Percentiles rank a stretch among this genome's conserved stretches.
phyloP scores from a whole-genome alignment of 2,888 invertebrate genomes.

The Drosophila mercatorum region DNA sequence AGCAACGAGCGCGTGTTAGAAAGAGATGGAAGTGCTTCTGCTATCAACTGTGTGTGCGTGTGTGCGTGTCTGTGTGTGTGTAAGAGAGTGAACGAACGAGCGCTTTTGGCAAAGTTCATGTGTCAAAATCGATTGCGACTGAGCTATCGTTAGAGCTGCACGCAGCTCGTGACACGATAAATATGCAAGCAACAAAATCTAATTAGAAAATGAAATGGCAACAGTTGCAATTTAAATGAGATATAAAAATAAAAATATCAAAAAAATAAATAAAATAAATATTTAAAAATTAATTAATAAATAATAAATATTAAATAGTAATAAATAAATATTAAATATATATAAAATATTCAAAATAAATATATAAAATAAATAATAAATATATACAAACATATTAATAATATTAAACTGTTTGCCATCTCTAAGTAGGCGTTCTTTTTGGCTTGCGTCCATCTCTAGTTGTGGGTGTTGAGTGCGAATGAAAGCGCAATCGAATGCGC shows the following conservation, averaged over 20 bases:
- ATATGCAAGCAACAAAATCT: neutral
- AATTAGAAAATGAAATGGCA: neutral
- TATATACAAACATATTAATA: neutral
- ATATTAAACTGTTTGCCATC: neutral
- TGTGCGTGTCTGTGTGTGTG: slow-evolving; percentile 3
- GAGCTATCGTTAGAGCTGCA: neutral
- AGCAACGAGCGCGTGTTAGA: slow-evolving; percentile 18
- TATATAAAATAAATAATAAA: neutral
- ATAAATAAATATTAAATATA: neutral
- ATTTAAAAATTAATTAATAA: neutral
- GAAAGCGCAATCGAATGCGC: slow-evolving; percentile 44
- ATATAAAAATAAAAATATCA: neutral
- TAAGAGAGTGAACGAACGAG: slow-evolving; percentile 8
- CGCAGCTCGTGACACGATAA: neutral
- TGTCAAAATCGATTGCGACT: slow-evolving; percentile 70
- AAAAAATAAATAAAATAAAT: neutral
- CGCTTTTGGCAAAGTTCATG: slow-evolving; percentile 57
- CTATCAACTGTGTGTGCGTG: neutral
- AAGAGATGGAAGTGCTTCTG: slow-evolving; percentile 20
- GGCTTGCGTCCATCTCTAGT: neutral
- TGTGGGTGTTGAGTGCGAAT: slow-evolving; percentile 35
- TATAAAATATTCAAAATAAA: neutral
- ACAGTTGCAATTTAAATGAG: neutral
- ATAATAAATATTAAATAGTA: neutral
- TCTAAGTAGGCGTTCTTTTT: neutral